Evolutionary conservation across 1,140 invertebrate genomes (phyloP).

Genomic region (Diorhabda elongata): DNA sequence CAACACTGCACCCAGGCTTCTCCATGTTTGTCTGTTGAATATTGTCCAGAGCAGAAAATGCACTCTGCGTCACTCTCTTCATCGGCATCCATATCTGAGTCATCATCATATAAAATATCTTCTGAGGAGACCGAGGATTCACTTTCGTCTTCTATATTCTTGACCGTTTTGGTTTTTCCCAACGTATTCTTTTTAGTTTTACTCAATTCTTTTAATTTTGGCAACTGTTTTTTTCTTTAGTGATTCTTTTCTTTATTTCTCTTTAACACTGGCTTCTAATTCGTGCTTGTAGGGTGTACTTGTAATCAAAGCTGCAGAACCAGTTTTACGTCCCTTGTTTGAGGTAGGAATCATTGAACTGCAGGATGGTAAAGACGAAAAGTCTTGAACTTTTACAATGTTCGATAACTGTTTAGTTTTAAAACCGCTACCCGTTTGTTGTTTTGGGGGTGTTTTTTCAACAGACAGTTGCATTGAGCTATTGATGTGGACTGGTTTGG

Average conservation of each 20-base stretch:
- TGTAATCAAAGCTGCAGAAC: neutral
- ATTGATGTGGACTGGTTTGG: neutral
- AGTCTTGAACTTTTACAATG: no score
- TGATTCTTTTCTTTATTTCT: neutral
- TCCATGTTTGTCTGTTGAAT: neutral
- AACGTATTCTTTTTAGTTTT: neutral
- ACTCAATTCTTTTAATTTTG: neutral
- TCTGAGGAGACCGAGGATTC: neutral
- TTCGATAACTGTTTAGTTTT: no score
- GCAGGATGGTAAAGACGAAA: no score
- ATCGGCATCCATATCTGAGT: neutral
- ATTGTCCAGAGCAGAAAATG: neutral
- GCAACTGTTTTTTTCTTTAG: neutral
- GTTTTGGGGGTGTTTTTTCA: no score
- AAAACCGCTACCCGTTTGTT: no score
- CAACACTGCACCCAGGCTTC: neutral
- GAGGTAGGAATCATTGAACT: no score
- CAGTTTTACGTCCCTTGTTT: neutral
- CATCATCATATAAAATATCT: neutral
- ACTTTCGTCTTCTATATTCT: neutral
- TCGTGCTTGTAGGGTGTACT: neutral
- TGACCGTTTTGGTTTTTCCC: neutral
- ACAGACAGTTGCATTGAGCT: neutral
- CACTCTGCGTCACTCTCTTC: neutral
- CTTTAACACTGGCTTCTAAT: neutral